Conservation (phyloP, 2,113 vertebrate genomes). For the Paralichthys olivaceus region DNA sequence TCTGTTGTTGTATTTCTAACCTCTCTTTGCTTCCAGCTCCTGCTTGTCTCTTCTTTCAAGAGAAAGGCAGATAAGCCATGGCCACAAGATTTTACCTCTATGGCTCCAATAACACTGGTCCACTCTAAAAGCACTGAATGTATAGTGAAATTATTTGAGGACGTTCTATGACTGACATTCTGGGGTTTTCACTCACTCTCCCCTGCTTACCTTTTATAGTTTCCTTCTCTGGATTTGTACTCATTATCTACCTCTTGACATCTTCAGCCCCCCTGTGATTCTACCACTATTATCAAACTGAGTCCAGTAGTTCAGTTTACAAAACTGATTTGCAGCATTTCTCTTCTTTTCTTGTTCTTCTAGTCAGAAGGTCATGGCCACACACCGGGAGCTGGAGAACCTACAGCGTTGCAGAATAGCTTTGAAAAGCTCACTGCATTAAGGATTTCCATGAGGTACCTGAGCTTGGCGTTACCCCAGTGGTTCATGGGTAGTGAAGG, state of each 20-base stretch:
- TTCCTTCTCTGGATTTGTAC: no score
- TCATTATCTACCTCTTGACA: neutral
- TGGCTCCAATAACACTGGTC: neutral
- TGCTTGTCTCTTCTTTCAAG: neutral
- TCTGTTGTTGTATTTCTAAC: neutral
- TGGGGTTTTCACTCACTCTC: neutral
- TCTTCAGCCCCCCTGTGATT: neutral
- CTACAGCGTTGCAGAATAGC: conserved; percentile 65
- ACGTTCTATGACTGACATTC: neutral
- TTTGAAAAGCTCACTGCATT: conserved; percentile 35
- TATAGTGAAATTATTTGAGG: neutral
- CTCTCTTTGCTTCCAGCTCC: neutral
- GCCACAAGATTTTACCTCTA: no score
- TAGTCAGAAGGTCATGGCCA: conserved; percentile 78
- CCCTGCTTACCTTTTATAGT: neutral
- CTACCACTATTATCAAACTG: neutral
- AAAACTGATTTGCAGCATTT: neutral
- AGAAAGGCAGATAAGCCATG: neutral
- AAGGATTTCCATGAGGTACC: neutral
- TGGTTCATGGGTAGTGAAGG: conserved; percentile 7
- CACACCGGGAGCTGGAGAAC: conserved; percentile 73
- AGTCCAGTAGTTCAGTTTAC: neutral
- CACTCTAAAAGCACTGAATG: neutral
- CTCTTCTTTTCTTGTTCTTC: conserved; percentile 30
- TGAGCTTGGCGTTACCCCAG: neutral